phyloP scores from a whole-genome alignment of 2,888 invertebrate genomes.

The Melieria crassipennis region DNA sequence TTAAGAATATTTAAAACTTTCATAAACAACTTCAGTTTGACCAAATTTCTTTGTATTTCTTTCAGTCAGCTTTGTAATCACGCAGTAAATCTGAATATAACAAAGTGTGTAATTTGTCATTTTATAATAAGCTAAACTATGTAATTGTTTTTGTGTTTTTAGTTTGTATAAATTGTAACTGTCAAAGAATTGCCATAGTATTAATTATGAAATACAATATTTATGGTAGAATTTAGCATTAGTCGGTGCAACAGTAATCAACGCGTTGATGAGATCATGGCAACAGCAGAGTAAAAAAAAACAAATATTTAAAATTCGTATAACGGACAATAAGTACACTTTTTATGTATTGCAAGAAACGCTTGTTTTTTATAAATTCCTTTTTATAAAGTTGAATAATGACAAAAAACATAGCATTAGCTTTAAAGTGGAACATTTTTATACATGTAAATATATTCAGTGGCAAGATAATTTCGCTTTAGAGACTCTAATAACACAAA shows the following conservation, averaged over 20 bases:
- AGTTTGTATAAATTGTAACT: not conserved
- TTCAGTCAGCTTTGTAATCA: too few species aligned
- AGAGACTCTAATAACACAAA: too few species aligned
- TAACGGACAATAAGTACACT: conserved; percentile 43
- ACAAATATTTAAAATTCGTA: conserved; percentile 6
- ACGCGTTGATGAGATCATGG: too few species aligned
- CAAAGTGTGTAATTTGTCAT: too few species aligned
- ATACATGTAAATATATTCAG: too few species aligned
- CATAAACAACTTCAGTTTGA: too few species aligned
- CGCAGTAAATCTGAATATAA: too few species aligned
- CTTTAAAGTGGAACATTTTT: not conserved
- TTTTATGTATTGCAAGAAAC: conserved; percentile 42
- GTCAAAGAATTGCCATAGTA: conserved; percentile 12
- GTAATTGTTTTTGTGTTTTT: not conserved
- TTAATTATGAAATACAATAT: conserved; percentile 4
- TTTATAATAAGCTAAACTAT: too few species aligned
- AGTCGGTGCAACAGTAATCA: not conserved
- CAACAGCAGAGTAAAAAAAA: too few species aligned
- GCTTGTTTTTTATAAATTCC: conserved; percentile 38
- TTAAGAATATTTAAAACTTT: too few species aligned
- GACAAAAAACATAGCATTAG: not conserved
- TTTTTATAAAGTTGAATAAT: conserved; percentile 16
- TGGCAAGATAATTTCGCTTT: too few species aligned
- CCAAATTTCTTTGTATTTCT: too few species aligned
- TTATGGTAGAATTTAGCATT: conserved; percentile 1